Evolutionary conservation across 1,140 invertebrate genomes (phyloP).

Genomic region (Drosophila ficusphila): DNA sequence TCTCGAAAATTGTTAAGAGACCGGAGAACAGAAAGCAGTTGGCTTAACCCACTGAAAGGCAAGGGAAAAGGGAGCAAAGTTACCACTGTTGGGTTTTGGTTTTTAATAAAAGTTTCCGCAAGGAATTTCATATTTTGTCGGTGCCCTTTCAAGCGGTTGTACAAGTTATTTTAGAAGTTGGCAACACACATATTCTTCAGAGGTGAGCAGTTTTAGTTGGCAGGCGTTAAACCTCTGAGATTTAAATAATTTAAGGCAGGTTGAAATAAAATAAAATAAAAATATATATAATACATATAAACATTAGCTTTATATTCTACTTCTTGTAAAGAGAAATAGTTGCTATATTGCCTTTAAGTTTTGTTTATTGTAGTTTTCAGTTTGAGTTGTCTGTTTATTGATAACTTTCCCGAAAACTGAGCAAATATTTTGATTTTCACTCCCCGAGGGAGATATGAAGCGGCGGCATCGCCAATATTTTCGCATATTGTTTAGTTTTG

Average conservation of each 20-base stretch:
- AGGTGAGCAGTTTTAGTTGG: background rate
- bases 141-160: conserved; percentile 3
- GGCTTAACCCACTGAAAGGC: background rate
- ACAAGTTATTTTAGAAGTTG: conserved; percentile 1
- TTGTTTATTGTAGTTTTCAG: conserved; percentile 2
- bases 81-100: conserved; percentile 6
- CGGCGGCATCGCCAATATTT: background rate
- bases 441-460: background rate
- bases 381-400: conserved; percentile 24
- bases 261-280: background rate
- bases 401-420: conserved; percentile 49
- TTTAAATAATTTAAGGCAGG: background rate
- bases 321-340: too few species aligned
- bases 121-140: conserved; percentile 29
- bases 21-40: conserved; percentile 9
- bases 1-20: conserved; percentile 49
- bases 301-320: too few species aligned
- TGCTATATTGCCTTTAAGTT: background rate
- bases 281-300: too few species aligned
- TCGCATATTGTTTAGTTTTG: conserved; percentile 39
- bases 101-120: conserved; percentile 23
- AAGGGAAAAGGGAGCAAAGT: background rate
- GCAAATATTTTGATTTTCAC: conserved; percentile 43
- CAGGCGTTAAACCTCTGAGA: background rate
- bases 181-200: background rate